Percentiles rank a stretch among this genome's conserved stretches.
These are phyloP conservation scores for Andrena cerasifolii DNA, from an alignment of 1,140 invertebrate species.

Conservation along the genomic window DNA sequence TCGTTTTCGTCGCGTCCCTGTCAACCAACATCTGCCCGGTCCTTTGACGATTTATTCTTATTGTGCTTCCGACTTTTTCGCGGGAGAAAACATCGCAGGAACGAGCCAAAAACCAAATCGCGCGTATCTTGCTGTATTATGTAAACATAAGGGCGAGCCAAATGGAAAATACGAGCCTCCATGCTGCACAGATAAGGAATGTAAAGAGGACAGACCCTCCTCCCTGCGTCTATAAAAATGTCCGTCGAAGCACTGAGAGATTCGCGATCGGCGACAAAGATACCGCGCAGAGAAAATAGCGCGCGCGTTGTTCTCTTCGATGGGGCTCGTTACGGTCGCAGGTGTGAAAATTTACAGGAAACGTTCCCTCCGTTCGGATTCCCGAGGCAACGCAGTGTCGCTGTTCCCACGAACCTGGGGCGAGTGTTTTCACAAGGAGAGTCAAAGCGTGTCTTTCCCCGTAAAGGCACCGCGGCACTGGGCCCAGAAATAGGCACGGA, in stretches of 20 bases:
- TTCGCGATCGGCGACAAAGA: not conserved
- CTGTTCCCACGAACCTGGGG: conserved; percentile 40
- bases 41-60: conserved; percentile 78
- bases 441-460: conserved; percentile 20
- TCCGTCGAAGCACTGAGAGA: not conserved
- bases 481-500: conserved; percentile 28
- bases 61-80: conserved; percentile 66
- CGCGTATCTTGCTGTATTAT: conserved; percentile 3
- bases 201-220: not conserved
- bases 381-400: not conserved
- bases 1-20: conserved; percentile 71
- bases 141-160: conserved; percentile 10
- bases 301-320: not conserved
- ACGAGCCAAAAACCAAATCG: not conserved
- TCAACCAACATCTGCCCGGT: conserved; percentile 73
- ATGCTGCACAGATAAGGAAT: conserved; percentile 17
- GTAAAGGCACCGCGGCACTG: not conserved
- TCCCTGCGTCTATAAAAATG: conserved; percentile 1
- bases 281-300: not conserved
- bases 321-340: not conserved
- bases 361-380: not conserved
- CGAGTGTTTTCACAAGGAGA: conserved; percentile 45
- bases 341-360: conserved; percentile 29
- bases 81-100: conserved; percentile 58
- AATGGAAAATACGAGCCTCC: conserved; percentile 29